A percentile compares a stretch with the other conserved stretches of the same genome.
phyloP scores from a whole-genome alignment of 2,888 invertebrate genomes.

The Luffia ferchaultella region DNA sequence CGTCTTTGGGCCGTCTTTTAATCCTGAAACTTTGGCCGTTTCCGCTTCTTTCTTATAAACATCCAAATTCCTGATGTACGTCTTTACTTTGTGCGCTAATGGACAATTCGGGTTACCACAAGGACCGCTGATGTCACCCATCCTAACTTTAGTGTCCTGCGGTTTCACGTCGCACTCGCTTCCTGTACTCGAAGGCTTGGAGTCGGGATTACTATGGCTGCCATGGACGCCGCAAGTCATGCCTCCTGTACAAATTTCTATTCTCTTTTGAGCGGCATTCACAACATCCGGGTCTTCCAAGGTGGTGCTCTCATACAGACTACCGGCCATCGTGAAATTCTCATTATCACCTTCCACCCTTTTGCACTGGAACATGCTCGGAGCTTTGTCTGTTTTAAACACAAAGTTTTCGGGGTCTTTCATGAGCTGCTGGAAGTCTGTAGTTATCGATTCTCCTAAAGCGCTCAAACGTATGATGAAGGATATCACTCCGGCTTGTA shows the following conservation, averaged over 20 bases:
- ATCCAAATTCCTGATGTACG: slow-evolving; percentile 43
- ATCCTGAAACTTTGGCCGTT: slow-evolving; percentile 19
- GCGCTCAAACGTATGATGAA: slow-evolving; percentile 56
- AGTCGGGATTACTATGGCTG: slow-evolving; percentile 18
- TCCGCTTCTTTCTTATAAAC: slow-evolving; percentile 36
- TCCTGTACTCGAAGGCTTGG: slow-evolving; percentile 23
- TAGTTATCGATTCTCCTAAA: slow-evolving; percentile 51
- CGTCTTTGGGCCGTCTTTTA: slow-evolving; percentile 21
- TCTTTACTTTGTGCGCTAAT: slow-evolving; percentile 48
- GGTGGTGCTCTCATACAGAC: slow-evolving; percentile 48
- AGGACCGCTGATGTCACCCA: slow-evolving; percentile 55
- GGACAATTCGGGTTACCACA: slow-evolving; percentile 51
- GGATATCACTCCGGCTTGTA: slow-evolving; percentile 42
- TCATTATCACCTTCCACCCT: slow-evolving; percentile 46
- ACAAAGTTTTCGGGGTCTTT: slow-evolving; percentile 44
- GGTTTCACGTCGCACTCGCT: slow-evolving; percentile 16
- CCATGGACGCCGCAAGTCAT: slow-evolving; percentile 35
- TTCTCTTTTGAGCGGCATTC: slow-evolving; percentile 29
- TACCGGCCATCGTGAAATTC: slow-evolving; percentile 52
- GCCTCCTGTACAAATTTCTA: slow-evolving; percentile 48
- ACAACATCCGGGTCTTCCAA: slow-evolving; percentile 45
- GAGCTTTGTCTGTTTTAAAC: slow-evolving; percentile 50
- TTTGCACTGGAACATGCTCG: slow-evolving; percentile 49
- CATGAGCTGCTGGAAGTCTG: slow-evolving; percentile 51
- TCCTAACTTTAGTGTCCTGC: slow-evolving; percentile 43